phyloP scores from a whole-genome alignment of 2,113 vertebrate species.

The Oncorhynchus mykiss region DNA sequence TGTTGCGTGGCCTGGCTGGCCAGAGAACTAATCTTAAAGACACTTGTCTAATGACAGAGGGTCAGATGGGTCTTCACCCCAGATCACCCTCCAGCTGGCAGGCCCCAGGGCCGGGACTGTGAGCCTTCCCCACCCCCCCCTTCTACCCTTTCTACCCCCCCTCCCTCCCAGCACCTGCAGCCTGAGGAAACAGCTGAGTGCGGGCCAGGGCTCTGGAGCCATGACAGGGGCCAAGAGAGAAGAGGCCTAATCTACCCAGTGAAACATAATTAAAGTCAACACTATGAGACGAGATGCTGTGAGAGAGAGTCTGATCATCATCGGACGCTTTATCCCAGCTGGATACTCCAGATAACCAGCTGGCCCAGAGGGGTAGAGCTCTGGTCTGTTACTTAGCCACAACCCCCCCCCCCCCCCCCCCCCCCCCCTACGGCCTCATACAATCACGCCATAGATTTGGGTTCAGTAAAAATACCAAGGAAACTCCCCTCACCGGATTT shows the following conservation, averaged over 20 bases:
- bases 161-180: conserved; percentile 12
- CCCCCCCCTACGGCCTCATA: too few species aligned
- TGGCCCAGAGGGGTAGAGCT: conserved; percentile 17
- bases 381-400: too few species aligned
- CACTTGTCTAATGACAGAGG: conserved; percentile 43
- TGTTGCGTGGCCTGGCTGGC: conserved; percentile 6
- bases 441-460: too few species aligned
- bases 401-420: too few species aligned
- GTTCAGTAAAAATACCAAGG: too few species aligned
- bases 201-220: conserved; percentile 40
- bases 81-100: conserved; percentile 57
- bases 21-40: conserved; percentile 32
- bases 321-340: conserved; percentile 37
- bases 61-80: conserved; percentile 32
- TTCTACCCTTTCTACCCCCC: background rate
- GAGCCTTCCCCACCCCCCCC: background rate
- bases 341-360: conserved; percentile 31
- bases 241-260: conserved; percentile 42
- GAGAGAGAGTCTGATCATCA: conserved; percentile 34
- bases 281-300: conserved; percentile 34
- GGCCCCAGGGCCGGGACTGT: conserved; percentile 33
- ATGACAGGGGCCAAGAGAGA: conserved; percentile 40
- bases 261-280: conserved; percentile 54
- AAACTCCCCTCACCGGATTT: too few species aligned
- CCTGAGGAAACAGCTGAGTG: conserved; percentile 46